Conservation (phyloP, 2,797 vertebrate genomes). For the Acanthornis magna region DNA sequence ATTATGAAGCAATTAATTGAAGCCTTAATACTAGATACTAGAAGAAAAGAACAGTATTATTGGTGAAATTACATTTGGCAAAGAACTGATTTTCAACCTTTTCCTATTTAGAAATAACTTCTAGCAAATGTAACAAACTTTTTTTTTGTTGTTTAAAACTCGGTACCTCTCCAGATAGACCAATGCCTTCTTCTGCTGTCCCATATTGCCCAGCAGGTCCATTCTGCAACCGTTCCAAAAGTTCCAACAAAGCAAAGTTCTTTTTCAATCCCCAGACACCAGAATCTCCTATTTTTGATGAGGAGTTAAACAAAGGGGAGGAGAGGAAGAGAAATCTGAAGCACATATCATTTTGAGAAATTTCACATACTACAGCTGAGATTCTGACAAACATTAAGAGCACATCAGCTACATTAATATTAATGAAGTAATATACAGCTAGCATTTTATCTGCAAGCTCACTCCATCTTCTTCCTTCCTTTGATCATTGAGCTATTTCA, state of each 20-base stretch:
- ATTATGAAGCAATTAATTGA: neutral
- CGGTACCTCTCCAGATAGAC: conserved; percentile 91
- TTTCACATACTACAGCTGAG: neutral
- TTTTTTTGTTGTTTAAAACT: neutral
- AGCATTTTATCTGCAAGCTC: neutral
- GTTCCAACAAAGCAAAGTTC: conserved; percentile 96
- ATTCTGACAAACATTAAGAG: neutral
- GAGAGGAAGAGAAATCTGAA: neutral
- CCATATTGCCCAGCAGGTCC: conserved; percentile 89
- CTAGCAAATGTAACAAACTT: neutral
- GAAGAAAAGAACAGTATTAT: neutral
- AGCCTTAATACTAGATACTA: neutral
- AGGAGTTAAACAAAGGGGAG: neutral
- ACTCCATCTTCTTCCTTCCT: neutral
- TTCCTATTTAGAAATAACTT: neutral
- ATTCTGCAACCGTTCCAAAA: conserved; percentile 94
- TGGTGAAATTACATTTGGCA: neutral
- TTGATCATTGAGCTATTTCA: neutral
- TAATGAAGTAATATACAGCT: neutral
- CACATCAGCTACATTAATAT: neutral
- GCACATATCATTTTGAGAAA: neutral
- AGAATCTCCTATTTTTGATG: conserved; percentile 85
- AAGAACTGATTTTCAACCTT: neutral
- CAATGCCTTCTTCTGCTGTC: conserved; percentile 85
- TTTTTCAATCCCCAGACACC: conserved; percentile 98